Evolutionary conservation across 1,140 invertebrate species (phyloP).

Genomic region (Nephotettix cincticeps): DNA sequence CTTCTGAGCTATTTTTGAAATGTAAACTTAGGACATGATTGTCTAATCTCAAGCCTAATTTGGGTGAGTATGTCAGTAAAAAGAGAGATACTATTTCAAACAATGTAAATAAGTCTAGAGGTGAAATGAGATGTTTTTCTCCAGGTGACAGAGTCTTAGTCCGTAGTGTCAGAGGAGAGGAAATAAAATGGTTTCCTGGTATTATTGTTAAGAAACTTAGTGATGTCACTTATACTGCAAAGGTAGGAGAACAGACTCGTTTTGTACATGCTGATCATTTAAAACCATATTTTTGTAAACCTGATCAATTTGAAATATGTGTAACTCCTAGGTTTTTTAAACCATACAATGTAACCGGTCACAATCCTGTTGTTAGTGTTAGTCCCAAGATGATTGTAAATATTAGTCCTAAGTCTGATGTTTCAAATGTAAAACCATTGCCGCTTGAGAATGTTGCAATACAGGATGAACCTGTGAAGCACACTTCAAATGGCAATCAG

Average conservation of each 20-base stretch:
- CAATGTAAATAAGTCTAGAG: background rate
- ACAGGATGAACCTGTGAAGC: too few relatives aligned
- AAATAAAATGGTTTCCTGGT: background rate
- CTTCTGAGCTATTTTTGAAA: slow-evolving; percentile 9
- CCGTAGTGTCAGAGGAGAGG: background rate
- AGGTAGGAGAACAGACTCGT: background rate
- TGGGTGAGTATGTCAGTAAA: background rate
- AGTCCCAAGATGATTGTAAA: too few relatives aligned
- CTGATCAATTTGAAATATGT: too few relatives aligned
- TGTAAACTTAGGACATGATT: background rate
- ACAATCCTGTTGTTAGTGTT: too few relatives aligned
- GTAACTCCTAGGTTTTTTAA: too few relatives aligned
- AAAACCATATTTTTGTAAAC: too few relatives aligned
- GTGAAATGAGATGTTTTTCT: background rate
- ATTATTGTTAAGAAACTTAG: background rate
- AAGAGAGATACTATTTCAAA: background rate
- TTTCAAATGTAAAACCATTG: too few relatives aligned
- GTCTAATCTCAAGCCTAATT: background rate
- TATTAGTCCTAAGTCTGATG: too few relatives aligned
- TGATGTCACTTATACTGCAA: background rate
- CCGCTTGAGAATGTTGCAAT: too few relatives aligned
- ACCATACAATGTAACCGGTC: too few relatives aligned
- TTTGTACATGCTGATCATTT: background rate
- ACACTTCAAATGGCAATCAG: too few relatives aligned
- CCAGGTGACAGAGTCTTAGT: background rate